Conservation (phyloP, 2,888 invertebrate species). For the Polia nebulosa region DNA sequence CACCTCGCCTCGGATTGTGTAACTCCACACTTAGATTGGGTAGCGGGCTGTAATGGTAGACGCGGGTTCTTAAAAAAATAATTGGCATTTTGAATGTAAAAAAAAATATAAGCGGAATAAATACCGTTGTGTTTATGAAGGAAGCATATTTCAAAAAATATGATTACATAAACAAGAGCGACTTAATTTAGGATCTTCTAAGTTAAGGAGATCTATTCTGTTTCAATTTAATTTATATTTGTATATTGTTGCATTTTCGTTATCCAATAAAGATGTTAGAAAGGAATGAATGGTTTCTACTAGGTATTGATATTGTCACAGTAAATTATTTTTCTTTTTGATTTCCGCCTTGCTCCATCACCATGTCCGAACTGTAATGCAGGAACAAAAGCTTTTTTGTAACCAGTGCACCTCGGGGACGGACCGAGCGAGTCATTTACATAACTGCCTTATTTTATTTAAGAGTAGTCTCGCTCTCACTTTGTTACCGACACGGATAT, state of each 20-base stretch:
- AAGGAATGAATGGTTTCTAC: too few relatives aligned
- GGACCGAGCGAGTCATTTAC: slow-evolving; percentile 80
- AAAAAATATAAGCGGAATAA: background rate
- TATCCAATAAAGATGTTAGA: too few relatives aligned
- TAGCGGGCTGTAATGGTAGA: slow-evolving; percentile 32
- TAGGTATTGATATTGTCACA: background rate
- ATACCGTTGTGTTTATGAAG: background rate
- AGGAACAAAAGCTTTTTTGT: slow-evolving; percentile 82
- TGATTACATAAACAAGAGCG: too few relatives aligned
- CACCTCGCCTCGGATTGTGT: slow-evolving; percentile 69
- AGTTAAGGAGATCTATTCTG: too few relatives aligned
- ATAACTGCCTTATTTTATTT: slow-evolving; percentile 87
- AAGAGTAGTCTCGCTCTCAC: slow-evolving; percentile 78
- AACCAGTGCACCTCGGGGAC: slow-evolving; percentile 78
- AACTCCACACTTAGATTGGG: slow-evolving; percentile 62
- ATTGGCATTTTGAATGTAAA: background rate
- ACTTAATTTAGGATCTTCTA: too few relatives aligned
- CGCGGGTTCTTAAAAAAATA: slow-evolving; percentile 2
- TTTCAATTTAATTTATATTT: too few relatives aligned
- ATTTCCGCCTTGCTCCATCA: slow-evolving; percentile 36
- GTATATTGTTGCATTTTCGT: too few relatives aligned
- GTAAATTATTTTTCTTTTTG: background rate
- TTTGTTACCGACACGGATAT: slow-evolving; percentile 78
- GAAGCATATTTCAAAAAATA: too few relatives aligned
- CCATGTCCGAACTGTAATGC: slow-evolving; percentile 61